Conservation (phyloP, 2,888 invertebrate genomes). For the Perdita meconis region DNA sequence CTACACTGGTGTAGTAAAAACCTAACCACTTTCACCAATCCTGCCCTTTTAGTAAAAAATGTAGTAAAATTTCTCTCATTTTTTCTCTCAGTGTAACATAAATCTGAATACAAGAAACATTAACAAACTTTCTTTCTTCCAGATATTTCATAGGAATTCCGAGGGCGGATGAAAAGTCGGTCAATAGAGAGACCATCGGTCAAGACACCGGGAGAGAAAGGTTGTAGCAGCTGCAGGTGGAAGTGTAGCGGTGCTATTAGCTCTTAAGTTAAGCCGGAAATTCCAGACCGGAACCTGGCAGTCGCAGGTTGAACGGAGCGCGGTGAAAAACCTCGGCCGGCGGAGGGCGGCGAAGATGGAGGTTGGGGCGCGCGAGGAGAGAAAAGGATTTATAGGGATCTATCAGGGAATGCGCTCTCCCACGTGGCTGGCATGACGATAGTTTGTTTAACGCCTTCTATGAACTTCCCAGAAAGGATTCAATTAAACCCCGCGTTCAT, state of each 20-base stretch:
- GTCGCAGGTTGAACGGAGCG: constrained; percentile 27
- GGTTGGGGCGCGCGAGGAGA: constrained; percentile 26
- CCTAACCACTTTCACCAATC: no score
- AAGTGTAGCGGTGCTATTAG: constrained; percentile 75
- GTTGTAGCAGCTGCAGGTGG: constrained; percentile 29
- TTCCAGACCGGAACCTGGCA: constrained; percentile 74
- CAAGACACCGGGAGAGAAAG: constrained; percentile 44
- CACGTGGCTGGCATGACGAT: constrained; percentile 63
- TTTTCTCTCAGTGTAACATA: no score
- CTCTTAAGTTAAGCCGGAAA: constrained; percentile 80
- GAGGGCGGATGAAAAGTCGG: constrained; percentile 50
- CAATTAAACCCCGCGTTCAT: constrained; percentile 51
- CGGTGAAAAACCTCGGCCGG: constrained; percentile 19
- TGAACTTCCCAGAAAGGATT: constrained; percentile 42
- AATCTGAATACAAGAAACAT: no score
- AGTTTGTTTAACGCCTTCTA: constrained; percentile 71
- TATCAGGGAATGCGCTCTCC: constrained; percentile 62
- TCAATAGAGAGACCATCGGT: constrained; percentile 47
- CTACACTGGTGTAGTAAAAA: no score
- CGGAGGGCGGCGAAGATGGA: constrained; percentile 19
- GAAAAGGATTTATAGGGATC: constrained; percentile 71
- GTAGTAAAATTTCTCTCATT: no score
- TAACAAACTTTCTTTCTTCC: no score
- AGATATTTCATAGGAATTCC: background rate
- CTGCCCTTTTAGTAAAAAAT: no score